Base-by-base conservation (phyloP, 1,140 invertebrate species). In the Papilio aristodemus region DNA sequence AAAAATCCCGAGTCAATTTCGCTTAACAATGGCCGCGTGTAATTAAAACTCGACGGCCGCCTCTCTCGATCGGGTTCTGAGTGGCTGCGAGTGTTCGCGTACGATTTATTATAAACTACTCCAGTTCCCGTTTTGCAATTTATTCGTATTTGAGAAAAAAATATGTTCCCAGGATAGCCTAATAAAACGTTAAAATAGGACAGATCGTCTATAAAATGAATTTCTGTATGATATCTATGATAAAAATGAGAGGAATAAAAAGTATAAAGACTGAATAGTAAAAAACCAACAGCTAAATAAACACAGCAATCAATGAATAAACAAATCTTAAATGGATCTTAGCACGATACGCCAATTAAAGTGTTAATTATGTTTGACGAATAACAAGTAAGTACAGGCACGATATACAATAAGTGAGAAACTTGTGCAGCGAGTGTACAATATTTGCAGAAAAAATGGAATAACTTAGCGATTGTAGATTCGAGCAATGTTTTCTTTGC, bases 271-370 rank as follows among this genome's bases (percentile, higher is more conserved):
- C n/a, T n/a, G n/a, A n/a, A 19, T 7, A 50, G 17, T 50, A 50
- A 8, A 43, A 14, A 19, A 19, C 19, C 7, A 19, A 19, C 43
- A 2, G 8, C 0, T 41, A n/a, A 41, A 50, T 17, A 50, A 50
- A 50, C 43, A 50, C 19, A 50, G 17, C 4, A 43, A 50, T 8
- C 17, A 50, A 50, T 50, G 14, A 50, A 50, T 50, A 50, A 50
- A 50, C n/a, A 22, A 22, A 50, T 50, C 46, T 50, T 50, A 50
- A 50, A 50, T 25, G 19, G 19, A 50, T 50, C 19, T 50, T 50
- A 50, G 22, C 46, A 50, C 46, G 46, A 50, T 50, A 50, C 19
- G 4, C 19, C 46, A 50, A 50, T 50, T 50, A 50, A 22, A 50
- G 3, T 17, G 19, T 9, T 54, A 54, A 54, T 54, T 54, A 54